Evolutionary conservation across 2,113 vertebrate genomes (phyloP), one percentile per base, ranked within the genome.

Genomic region (Hemibagrus wyckioides): DNA sequence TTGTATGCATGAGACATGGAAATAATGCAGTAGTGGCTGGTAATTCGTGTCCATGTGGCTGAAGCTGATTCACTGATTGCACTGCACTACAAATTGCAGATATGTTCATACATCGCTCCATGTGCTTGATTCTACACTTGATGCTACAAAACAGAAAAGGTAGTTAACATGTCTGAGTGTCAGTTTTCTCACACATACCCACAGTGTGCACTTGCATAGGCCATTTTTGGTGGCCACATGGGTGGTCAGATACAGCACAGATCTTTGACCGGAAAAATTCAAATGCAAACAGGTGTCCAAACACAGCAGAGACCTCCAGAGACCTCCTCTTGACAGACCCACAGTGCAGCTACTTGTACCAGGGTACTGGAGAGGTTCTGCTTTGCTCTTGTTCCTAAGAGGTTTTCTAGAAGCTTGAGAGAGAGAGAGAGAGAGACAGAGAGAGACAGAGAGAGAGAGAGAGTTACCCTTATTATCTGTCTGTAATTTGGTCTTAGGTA

Each of bases 211-310:
- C 80, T 59, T 57, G 10, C 6, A 71, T 6, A 7, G 6, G 25
- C 82, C 30, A 44, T 75, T 82, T 76, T 85, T 79, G 77, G n/a
- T 44, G 81, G 86, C 88, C 76, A 44, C 59, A 80, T 90, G 90
- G 91, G 91, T 91, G 91, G 91, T 85, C 91, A 84, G 59, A 65
- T 84, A 89, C 85, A 87, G 89, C 83, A 69, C 41, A 81, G 81
- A 50, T 88, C 85, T 85, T 85, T 77, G 82, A 52, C 83, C 71
- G 28, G 57, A 83, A 56, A 87, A 77, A 86, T 41, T 28, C 87
- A 89, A 91, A 90, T 65, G 89, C 89, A 86, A 90, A 87, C 91
- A 90, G 89, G 91, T 91, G 91, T 91, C 91, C 83, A 91, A 90
- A 91, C 89, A 91, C 71, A 87, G 80, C 41, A 61, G 36, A 80